Conservation (phyloP, 2,113 vertebrate species). For the Mormoops blainvillei region DNA sequence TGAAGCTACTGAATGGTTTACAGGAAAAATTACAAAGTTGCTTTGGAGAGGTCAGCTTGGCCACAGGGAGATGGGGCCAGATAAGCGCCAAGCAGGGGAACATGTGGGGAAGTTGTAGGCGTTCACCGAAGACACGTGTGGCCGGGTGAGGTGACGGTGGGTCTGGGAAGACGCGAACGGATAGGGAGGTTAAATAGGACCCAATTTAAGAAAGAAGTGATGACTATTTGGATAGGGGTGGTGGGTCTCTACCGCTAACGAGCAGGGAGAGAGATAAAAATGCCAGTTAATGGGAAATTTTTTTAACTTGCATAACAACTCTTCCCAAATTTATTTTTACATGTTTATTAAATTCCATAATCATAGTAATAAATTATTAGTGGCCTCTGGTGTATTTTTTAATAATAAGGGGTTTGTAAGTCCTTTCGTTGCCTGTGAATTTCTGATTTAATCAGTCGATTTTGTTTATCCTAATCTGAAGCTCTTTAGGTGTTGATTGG, state of each 20-base stretch:
- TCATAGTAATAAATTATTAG: neutral
- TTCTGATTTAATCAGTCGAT: neutral
- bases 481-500: neutral
- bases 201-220: fast-evolving
- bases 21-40: neutral
- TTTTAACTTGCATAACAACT: neutral
- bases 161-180: fast-evolving
- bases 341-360: neutral
- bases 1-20: neutral
- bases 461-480: neutral
- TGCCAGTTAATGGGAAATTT: neutral
- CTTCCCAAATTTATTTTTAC: neutral
- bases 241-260: neutral
- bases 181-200: too few species aligned
- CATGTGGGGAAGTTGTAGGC: fast-evolving
- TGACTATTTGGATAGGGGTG: neutral
- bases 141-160: fast-evolving
- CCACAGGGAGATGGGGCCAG: fast-evolving
- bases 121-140: neutral
- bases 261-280: too few species aligned
- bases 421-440: neutral
- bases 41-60: neutral
- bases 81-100: fast-evolving
- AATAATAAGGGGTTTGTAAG: fast-evolving
- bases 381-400: neutral